Base-by-base conservation (phyloP, 2,797 vertebrate species). In the Aeoliscus strigatus region DNA sequence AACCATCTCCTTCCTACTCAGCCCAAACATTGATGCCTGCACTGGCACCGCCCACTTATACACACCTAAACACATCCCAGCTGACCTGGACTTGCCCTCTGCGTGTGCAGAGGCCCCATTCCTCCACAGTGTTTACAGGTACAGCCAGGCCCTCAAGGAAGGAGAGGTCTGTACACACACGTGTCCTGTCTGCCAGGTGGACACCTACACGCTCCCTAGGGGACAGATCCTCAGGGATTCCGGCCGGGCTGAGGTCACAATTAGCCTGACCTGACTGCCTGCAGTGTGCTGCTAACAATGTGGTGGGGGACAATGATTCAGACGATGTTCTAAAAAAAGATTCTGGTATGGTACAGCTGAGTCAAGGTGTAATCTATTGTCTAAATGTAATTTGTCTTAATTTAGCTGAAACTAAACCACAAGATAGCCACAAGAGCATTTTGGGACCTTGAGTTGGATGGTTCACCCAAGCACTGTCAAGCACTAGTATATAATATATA, bases 61-160 rank as follows among this genome's bases (percentile, higher is more conserved):
- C 37, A 51, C 6, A 6, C 38, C 31, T 59, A 51, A 73, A 65
- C 70, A 73, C 54, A 65, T 66, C 68, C 60, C 58, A 14, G 44
- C 48, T 66, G 77, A 83, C 79, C 77, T 29, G 54, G 30, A 57
- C 51, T 66, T 77, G 79, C 67, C 73, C 66, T 44, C 48, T 44
- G 70, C 72, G 40, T 79, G 63, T 76, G 63, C 11, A 27, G 55
- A 34, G 62, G 62, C 59, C 62, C 61, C 33, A 67, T 75, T 75
- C 73, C 53, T 79, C 71, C 55, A 55, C 43, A 45, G 39, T 78
- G 67, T 77, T 82, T 79, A 80, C 72, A 70, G 66, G 67, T 72
- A 69, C 52, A 77, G 45, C 53, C 11, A 25, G 34, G 46, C 58
- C 73, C 71, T 63, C 4, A 11, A 70, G 73, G 68, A 57, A 66